These are phyloP conservation scores for Opisthocomus hoazin DNA, from an alignment of 2,113 vertebrate species.

Conservation along the genomic window DNA sequence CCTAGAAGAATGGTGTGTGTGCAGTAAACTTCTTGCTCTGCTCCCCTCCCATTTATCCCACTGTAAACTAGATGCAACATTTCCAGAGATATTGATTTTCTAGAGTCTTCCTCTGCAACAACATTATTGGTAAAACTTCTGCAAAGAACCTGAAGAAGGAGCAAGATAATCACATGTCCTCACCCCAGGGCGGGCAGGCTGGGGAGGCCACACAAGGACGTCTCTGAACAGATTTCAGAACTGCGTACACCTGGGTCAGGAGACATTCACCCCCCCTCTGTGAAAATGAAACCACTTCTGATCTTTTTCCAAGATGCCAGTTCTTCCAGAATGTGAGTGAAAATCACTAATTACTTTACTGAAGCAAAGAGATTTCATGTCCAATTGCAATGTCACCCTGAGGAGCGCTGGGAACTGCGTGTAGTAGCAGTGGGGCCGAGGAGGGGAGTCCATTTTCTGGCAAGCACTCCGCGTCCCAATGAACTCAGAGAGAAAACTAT, in stretches of 20 bases:
- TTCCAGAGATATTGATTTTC: not conserved
- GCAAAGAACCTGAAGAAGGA: not conserved
- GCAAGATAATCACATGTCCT: not conserved
- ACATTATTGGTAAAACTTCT: not conserved
- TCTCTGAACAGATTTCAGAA: not conserved
- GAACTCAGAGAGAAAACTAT: not conserved
- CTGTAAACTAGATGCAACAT: not conserved
- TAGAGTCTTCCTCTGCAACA: not conserved
- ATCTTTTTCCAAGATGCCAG: not conserved
- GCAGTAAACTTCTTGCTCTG: not conserved
- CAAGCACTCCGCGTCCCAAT: not conserved
- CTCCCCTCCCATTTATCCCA: not conserved
- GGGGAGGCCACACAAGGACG: not conserved
- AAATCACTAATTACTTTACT: not conserved
- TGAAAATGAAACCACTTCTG: not conserved
- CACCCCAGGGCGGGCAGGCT: not conserved
- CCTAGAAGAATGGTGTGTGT: not conserved
- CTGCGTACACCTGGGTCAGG: not conserved
- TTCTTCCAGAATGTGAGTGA: not conserved
- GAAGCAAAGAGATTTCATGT: not conserved
- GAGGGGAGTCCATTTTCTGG: not conserved
- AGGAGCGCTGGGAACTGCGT: not conserved
- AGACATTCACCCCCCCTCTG: not conserved
- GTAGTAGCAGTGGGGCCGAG: fast-evolving
- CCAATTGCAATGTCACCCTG: not conserved